Base-by-base conservation (phyloP, 2,797 vertebrate genomes). In the Spinibarbus caldwelli region DNA sequence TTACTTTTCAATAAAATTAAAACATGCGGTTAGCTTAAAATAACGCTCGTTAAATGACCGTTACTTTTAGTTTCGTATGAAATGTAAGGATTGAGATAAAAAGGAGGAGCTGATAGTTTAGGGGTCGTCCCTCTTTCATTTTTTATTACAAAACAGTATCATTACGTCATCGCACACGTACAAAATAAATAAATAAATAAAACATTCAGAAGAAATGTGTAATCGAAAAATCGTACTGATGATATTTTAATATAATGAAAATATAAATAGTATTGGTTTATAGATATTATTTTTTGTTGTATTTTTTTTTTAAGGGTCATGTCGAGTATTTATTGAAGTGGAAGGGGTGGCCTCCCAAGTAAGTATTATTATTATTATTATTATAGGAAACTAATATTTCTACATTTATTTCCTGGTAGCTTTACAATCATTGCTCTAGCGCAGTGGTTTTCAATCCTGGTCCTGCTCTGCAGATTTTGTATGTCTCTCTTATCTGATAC, bases 281-380 rank as follows among this genome's bases (percentile, higher is more conserved):
- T 57, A 29, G 57, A 1, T 31, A 1, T 1, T 4, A 47, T 47
- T 17, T n/a, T n/a, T n/a, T n/a, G n/a, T n/a, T n/a, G n/a, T 47
- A 36, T 70, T 0, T 49, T 1, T 34, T 21, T 41, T 92, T 87
- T 49, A 92, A 99, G 98, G 98, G 98, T 78, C 97, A 98, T 93
- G 97, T 99, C 90, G 98, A 99, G 89, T 99, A 99, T 92, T 96
- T 99, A 90, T 94, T 99, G 91, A 99, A 99, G 93, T 99, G 98
- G 98, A 98, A 98, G 94, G 98, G 97, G 90, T 99, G 98, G 98
- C 97, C 98, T 75, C 97, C 97, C 85, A 99, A 99, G 98, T 99
- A 96, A 98, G 98, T 95, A 87, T 64, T 86, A 41, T 66, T 77
- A 66, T 38, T 66, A 36, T 78, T 38, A 64, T 71, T 31, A 57